phyloP scores from a whole-genome alignment of 2,888 invertebrate genomes.

The Sicus ferrugineus region DNA sequence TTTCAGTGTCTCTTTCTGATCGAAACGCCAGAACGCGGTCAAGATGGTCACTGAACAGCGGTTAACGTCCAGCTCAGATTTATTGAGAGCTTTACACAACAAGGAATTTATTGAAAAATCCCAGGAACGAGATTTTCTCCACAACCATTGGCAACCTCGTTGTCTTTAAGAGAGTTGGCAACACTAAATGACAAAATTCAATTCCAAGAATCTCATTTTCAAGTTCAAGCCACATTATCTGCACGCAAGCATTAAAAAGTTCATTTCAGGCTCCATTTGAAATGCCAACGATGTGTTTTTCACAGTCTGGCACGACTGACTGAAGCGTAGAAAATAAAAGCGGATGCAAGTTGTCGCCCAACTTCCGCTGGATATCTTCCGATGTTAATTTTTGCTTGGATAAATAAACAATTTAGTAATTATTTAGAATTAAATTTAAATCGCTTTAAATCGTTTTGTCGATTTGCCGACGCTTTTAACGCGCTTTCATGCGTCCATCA shows the following conservation, averaged over 20 bases:
- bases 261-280: constrained; percentile 14
- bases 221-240: constrained; percentile 4
- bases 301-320: background rate
- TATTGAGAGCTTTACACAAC: too few relatives aligned
- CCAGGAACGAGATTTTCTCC: too few relatives aligned
- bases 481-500: background rate
- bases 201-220: background rate
- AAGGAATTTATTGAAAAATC: too few relatives aligned
- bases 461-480: background rate
- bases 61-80: too few relatives aligned
- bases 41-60: too few relatives aligned
- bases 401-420: background rate
- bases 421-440: background rate
- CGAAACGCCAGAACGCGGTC: too few relatives aligned
- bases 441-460: background rate
- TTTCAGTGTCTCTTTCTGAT: too few relatives aligned
- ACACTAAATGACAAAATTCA: too few relatives aligned
- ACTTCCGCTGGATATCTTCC: constrained; percentile 19
- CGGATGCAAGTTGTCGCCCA: background rate
- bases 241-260: constrained; percentile 1
- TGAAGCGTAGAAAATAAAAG: constrained; percentile 2
- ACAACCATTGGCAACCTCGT: too few relatives aligned
- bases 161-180: too few relatives aligned
- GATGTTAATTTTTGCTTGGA: background rate
- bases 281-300: background rate